Conservation (phyloP, 53 echinoderm and acorn worm genomes). For the Apostichopus leukothele region DNA sequence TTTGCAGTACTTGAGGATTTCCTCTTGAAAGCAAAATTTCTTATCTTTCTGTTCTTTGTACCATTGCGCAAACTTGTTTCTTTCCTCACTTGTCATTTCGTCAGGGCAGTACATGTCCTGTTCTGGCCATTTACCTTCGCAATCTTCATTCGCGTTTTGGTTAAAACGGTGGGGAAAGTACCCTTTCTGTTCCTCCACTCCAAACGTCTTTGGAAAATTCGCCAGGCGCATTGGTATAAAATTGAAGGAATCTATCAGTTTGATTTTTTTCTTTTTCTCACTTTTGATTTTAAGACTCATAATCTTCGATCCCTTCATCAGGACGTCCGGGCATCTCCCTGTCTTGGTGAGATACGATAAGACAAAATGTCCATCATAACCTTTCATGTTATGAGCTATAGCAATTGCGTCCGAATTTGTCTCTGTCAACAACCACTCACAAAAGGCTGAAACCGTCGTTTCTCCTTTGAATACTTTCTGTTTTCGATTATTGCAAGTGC, state of each 20-base stretch:
- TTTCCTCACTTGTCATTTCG: background rate
- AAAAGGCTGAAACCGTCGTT: constrained; percentile 34
- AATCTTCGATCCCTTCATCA: constrained; percentile 45
- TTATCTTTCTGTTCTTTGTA: background rate
- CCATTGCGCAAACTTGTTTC: background rate
- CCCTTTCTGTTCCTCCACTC: constrained; percentile 8
- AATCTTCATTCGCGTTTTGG: background rate
- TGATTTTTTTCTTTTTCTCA: background rate
- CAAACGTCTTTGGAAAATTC: constrained; percentile 20
- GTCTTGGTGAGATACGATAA: background rate
- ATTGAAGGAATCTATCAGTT: constrained; percentile 49
- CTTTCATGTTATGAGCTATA: constrained; percentile 56
- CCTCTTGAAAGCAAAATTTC: background rate
- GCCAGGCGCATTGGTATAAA: constrained; percentile 33
- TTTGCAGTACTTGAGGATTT: constrained; percentile 40
- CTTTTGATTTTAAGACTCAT: constrained; percentile 23
- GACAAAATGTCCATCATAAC: constrained; percentile 52
- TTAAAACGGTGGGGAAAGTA: constrained; percentile 29
- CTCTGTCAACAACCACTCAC: constrained; percentile 31
- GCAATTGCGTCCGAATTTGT: background rate
- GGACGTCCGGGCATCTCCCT: constrained; percentile 20
- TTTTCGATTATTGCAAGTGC: background rate
- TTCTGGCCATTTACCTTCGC: background rate
- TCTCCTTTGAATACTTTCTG: constrained; percentile 41
- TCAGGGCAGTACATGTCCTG: background rate